phyloP scores from a whole-genome alignment of 2,797 vertebrate species.

The Gallinago nigripennis region DNA sequence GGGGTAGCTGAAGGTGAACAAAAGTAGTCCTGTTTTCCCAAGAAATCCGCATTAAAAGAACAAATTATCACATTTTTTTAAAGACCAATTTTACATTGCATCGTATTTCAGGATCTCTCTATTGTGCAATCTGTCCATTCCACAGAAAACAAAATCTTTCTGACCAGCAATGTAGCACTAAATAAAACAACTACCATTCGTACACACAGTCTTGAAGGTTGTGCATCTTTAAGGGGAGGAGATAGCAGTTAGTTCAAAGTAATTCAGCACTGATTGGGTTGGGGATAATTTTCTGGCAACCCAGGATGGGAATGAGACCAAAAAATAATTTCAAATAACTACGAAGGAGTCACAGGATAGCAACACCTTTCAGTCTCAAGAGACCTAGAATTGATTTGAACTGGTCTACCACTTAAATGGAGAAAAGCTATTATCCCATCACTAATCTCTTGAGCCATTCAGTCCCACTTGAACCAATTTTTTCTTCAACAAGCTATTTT shows the following conservation, averaged over 20 bases:
- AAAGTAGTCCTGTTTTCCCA: not conserved
- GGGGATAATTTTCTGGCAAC: slow-evolving; percentile 37
- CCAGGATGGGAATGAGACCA: slow-evolving; percentile 28
- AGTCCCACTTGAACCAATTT: slow-evolving; percentile 40
- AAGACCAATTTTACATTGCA: not conserved
- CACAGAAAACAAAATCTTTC: not conserved
- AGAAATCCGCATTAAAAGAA: not conserved
- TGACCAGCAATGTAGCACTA: not conserved
- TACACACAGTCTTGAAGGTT: not conserved
- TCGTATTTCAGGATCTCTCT: not conserved
- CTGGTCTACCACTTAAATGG: slow-evolving; percentile 41
- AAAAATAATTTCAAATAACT: slow-evolving; percentile 45
- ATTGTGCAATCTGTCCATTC: not conserved
- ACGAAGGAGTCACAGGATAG: not conserved
- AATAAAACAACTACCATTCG: not conserved
- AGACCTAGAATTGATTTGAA: slow-evolving; percentile 53
- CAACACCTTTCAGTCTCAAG: slow-evolving; percentile 34
- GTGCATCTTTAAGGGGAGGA: not conserved
- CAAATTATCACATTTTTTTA: fast-evolving
- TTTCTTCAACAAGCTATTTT: slow-evolving; percentile 54
- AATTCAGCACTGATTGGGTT: slow-evolving; percentile 3
- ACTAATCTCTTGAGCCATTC: slow-evolving; percentile 53
- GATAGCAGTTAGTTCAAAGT: not conserved
- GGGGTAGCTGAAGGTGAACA: not conserved
- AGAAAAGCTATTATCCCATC: slow-evolving; percentile 65